Evolutionary conservation across 1,140 invertebrate species (phyloP), one percentile per base, ranked within the genome.

Genomic region (Pantala flavescens): DNA sequence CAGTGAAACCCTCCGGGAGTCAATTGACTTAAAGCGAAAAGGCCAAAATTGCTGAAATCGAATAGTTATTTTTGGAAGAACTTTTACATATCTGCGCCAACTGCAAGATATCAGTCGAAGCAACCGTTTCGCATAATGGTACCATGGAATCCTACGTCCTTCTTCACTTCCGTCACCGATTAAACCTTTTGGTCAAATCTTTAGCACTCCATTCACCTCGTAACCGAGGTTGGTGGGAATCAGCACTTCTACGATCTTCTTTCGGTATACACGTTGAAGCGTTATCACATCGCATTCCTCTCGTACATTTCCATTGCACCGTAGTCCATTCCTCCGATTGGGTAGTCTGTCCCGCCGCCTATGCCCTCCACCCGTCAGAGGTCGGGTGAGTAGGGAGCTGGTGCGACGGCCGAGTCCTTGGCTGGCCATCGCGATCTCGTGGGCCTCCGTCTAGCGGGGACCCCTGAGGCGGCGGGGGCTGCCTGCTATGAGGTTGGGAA

Each of bases 1-100:
- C 49, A 3, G 49, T 21, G 49, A 63, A 63, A 12, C 49, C 49
- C 49, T 63, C 49, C 49, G 12, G n/a, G n/a, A 63, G 49, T 63
- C 49, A 63, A 63, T 63, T 63, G 49, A 63, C 49, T 63, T 19
- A 21, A 63, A 63, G 49, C 49, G 28, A 63, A 63, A 63, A 63
- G 49, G 49, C 49, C 49, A 63, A 63, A 63, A 36, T 36, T 36
- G 28, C 28, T 36, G 28, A 5, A 36, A 36, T 36, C 28, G 9
- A 36, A 9, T 36, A 36, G 9, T 2, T 36, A 36, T 36, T 36
- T 63, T 19, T 63, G 49, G 49, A 63, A 63, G 49, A 63, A 63
- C 49, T 16, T 36, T n/a, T n/a, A 36, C 9, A 36, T 36, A 36
- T 36, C 9, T 36, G 28, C 28, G 3, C 28, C 28, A 36, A 36